Conservation (phyloP, 2,797 vertebrate genomes). For the Danio albolineatus region DNA sequence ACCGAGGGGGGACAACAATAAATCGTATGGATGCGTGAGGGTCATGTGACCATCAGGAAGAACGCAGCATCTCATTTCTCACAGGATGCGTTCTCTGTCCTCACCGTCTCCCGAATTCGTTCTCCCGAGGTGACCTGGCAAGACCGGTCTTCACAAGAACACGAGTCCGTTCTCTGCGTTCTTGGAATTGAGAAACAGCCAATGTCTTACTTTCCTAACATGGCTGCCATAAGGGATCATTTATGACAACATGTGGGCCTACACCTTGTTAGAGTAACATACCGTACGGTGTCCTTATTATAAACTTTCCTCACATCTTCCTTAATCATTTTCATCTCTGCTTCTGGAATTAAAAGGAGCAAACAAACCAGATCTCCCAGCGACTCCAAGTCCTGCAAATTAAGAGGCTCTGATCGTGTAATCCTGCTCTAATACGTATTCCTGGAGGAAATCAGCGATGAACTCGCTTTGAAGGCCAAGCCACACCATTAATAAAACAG, state of each 20-base stretch:
- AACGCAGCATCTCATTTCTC: too few species aligned
- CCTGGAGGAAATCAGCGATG: constrained; percentile 64
- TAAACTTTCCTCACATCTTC: neutral
- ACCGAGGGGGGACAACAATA: too few species aligned
- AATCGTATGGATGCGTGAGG: too few species aligned
- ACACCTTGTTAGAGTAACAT: too few species aligned
- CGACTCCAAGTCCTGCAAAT: constrained; percentile 4
- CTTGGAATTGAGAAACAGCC: too few species aligned
- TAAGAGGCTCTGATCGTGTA: constrained; percentile 52
- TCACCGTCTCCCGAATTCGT: too few species aligned
- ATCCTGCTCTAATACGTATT: constrained; percentile 57
- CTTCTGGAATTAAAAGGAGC: neutral
- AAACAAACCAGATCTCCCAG: constrained; percentile 11
- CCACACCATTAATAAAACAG: constrained; percentile 67
- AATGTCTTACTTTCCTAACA: neutral
- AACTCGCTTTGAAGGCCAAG: constrained; percentile 56
- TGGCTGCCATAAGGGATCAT: neutral
- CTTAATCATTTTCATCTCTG: neutral
- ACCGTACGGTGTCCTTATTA: neutral
- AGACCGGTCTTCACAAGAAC: too few species aligned
- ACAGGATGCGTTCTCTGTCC: too few species aligned
- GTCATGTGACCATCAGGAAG: too few species aligned
- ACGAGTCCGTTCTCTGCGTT: too few species aligned
- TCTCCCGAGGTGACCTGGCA: too few species aligned
- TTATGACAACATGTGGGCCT: neutral